These are phyloP conservation scores for Mechanitis messenoides DNA, from an alignment of 2,888 invertebrate species.

Conservation along the genomic window DNA sequence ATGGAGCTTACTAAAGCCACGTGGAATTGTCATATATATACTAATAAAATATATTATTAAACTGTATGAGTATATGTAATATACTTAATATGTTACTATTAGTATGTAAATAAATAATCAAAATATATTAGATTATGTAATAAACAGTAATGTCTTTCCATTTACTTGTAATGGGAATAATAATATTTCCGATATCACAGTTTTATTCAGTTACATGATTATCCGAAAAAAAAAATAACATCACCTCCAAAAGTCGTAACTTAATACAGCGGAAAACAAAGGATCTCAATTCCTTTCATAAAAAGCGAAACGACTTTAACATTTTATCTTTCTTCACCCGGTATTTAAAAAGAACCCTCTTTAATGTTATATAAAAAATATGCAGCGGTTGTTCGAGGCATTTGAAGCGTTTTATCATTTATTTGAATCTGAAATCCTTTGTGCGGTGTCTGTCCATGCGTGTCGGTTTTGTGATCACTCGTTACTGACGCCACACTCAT, in stretches of 20 bases:
- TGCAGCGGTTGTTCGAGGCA: background rate
- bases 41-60: too few relatives aligned
- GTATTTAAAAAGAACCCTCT: conserved; percentile 1
- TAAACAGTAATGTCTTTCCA: too few relatives aligned
- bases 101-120: too few relatives aligned
- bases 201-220: too few relatives aligned
- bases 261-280: background rate
- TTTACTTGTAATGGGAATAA: too few relatives aligned
- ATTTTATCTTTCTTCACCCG: background rate
- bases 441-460: conserved; percentile 2
- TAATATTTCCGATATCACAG: too few relatives aligned
- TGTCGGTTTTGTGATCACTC: background rate
- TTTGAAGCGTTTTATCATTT: background rate
- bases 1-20: too few relatives aligned
- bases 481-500: background rate
- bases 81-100: too few relatives aligned
- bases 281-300: conserved; percentile 1
- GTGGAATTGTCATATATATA: too few relatives aligned
- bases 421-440: conserved; percentile 5
- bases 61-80: too few relatives aligned
- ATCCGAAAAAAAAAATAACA: conserved; percentile 17
- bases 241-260: background rate
- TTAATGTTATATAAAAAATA: conserved; percentile 3
- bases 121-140: too few relatives aligned
- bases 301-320: background rate